phyloP scores from a whole-genome alignment of 2,888 invertebrate species.

The Helicoverpa assulta region DNA sequence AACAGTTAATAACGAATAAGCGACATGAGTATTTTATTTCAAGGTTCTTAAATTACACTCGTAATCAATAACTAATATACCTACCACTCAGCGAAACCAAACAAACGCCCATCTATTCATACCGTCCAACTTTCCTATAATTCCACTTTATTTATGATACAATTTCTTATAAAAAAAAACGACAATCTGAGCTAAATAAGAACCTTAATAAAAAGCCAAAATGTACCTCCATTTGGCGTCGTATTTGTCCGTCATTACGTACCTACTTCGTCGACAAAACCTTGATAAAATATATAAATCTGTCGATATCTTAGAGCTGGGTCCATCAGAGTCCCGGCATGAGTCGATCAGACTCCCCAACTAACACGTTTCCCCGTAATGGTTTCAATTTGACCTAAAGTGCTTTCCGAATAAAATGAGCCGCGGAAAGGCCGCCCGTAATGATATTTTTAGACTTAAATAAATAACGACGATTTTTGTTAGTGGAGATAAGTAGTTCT shows the following conservation, averaged over 20 bases:
- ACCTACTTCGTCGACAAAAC: neutral
- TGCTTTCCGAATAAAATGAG: slow-evolving; percentile 71
- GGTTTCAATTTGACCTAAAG: slow-evolving; percentile 79
- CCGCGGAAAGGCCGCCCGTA: slow-evolving; percentile 56
- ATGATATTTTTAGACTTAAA: slow-evolving; percentile 64
- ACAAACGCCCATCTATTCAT: neutral
- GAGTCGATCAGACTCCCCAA: slow-evolving; percentile 68
- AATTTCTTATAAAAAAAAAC: neutral
- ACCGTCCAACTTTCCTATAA: neutral
- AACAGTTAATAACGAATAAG: too few species aligned
- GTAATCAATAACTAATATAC: too few species aligned
- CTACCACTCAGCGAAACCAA: neutral
- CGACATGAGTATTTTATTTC: too few species aligned
- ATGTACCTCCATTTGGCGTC: neutral
- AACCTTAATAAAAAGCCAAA: neutral
- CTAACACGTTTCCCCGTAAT: slow-evolving; percentile 77
- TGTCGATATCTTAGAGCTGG: slow-evolving; percentile 25
- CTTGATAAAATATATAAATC: slow-evolving; percentile 39
- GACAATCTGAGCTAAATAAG: neutral
- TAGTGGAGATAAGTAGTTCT: slow-evolving; percentile 13
- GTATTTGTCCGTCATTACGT: neutral
- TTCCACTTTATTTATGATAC: neutral
- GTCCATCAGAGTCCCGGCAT: slow-evolving; percentile 66
- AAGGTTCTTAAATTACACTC: too few species aligned
- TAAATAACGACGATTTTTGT: slow-evolving; percentile 49